phyloP scores from a whole-genome alignment of 2,888 invertebrate genomes.

The Chrysomela aeneicollis region DNA sequence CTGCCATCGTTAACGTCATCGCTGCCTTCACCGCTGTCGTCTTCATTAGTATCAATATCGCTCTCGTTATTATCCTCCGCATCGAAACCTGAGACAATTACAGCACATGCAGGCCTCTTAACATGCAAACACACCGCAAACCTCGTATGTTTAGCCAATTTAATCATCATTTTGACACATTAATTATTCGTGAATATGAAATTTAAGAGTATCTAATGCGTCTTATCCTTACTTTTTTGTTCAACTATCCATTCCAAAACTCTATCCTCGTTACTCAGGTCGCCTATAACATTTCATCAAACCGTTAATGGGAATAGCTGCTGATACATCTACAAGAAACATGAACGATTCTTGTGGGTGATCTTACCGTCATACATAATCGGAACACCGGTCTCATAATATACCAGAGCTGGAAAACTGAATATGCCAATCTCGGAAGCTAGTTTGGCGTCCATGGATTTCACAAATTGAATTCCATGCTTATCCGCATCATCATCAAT shows the following conservation, averaged over 20 bases:
- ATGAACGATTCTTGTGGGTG: conserved; percentile 25
- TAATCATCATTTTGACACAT: conserved; percentile 17
- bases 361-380: conserved; percentile 93
- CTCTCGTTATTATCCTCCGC: conserved; percentile 64
- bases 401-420: conserved; percentile 90
- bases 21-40: conserved; percentile 63
- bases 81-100: conserved; percentile 61
- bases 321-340: conserved; percentile 25
- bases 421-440: conserved; percentile 92
- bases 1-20: conserved; percentile 63
- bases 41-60: conserved; percentile 61
- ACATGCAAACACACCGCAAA: conserved; percentile 54
- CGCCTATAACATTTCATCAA: conserved; percentile 73
- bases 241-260: conserved; percentile 95
- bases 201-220: conserved; percentile 37
- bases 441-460: conserved; percentile 87
- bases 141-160: conserved; percentile 42
- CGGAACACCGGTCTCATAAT: conserved; percentile 92
- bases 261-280: conserved; percentile 93
- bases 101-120: conserved; percentile 59
- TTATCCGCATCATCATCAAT: conserved; percentile 93
- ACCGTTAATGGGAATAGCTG: conserved; percentile 24
- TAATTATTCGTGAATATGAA: background rate
- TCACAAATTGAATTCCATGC: conserved; percentile 92
- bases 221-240: conserved; percentile 90